Conservation (phyloP, 1,140 invertebrate genomes). For the Apis mellifera region DNA sequence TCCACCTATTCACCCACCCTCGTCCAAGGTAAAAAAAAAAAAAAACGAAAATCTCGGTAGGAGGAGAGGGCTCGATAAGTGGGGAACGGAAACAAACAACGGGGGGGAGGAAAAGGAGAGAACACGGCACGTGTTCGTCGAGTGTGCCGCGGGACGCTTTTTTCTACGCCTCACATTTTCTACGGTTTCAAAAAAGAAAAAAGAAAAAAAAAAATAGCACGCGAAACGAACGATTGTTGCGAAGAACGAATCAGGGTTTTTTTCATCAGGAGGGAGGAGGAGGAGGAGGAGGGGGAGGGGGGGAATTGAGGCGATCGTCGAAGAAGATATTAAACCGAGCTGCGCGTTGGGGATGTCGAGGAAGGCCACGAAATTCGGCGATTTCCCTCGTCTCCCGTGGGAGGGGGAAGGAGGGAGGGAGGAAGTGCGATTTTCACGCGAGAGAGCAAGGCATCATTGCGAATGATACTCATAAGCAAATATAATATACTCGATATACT, state of each 20-base stretch:
- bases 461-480: background rate
- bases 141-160: constrained; percentile 60
- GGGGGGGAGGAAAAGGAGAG: constrained; percentile 7
- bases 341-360: background rate
- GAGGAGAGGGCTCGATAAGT: background rate
- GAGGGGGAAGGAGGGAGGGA: background rate
- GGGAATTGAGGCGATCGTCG: background rate
- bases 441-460: background rate
- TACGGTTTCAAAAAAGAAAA: constrained; percentile 58
- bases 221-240: background rate
- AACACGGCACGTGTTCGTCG: constrained; percentile 37
- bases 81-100: too few relatives aligned
- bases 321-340: background rate
- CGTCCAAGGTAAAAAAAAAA: background rate
- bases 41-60: background rate
- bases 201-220: constrained; percentile 7
- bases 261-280: background rate
- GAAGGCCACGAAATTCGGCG: background rate
- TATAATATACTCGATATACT: too few relatives aligned
- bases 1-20: constrained; percentile 27
- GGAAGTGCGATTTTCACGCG: background rate
- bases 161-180: constrained; percentile 72
- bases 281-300: background rate
- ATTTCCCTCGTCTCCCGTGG: background rate
- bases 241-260: too few relatives aligned